Evolutionary conservation across 1,140 invertebrate species (phyloP).

Genomic region (Neelides sp.): DNA sequence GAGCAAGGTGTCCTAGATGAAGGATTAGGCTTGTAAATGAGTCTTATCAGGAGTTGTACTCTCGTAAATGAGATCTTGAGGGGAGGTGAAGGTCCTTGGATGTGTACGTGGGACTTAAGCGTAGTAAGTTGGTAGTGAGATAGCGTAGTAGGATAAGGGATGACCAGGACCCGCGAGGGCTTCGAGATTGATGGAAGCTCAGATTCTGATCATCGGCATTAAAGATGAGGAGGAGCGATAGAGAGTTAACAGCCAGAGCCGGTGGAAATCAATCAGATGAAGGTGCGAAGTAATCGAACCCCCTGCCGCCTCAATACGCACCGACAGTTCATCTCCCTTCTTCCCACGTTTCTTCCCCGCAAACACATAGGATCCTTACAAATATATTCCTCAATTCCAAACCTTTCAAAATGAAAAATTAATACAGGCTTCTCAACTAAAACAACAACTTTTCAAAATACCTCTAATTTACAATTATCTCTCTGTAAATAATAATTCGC

Average conservation of each 20-base stretch:
- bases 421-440: not conserved
- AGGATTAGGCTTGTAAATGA: too few species aligned
- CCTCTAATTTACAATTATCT: not conserved
- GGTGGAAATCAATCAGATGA: constrained; percentile 27
- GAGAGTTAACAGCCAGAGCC: constrained; percentile 17
- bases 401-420: constrained; percentile 3
- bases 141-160: too few species aligned
- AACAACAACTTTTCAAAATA: not conserved
- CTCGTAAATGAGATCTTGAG: too few species aligned
- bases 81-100: too few species aligned
- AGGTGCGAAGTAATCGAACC: constrained; percentile 26
- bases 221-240: constrained; percentile 15
- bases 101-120: too few species aligned
- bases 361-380: not conserved
- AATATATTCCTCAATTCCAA: constrained; percentile 9
- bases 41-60: too few species aligned
- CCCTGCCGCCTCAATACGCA: constrained; percentile 16
- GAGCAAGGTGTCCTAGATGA: too few species aligned
- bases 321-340: constrained; percentile 15
- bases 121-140: too few species aligned
- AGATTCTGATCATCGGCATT: too few species aligned
- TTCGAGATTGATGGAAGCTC: too few species aligned
- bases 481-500: not conserved
- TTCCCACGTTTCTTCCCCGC: too few species aligned
- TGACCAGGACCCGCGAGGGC: too few species aligned